These are phyloP conservation scores for Virgularia gustaviana DNA, from an alignment of 92 coral and sea anemone genomes.

Conservation along the genomic window DNA sequence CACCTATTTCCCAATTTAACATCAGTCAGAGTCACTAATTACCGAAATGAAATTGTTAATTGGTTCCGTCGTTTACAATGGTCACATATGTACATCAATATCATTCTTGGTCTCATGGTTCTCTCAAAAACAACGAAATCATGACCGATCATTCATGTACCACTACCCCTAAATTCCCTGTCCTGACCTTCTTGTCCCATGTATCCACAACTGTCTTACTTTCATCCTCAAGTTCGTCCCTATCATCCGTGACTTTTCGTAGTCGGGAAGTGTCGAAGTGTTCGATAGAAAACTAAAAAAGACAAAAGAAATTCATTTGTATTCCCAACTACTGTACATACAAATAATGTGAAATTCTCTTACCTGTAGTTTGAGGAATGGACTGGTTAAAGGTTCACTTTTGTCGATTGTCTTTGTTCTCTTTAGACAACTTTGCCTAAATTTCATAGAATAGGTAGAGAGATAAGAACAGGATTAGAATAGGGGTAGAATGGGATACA, in stretches of 20 bases:
- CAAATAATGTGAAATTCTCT: neutral
- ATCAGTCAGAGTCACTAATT: no score
- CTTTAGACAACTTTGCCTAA: constrained; percentile 74
- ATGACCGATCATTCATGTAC: neutral
- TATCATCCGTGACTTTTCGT: constrained; percentile 1
- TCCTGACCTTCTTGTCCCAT: neutral
- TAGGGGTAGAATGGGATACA: no score
- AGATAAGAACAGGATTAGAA: no score
- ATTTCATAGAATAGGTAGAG: no score
- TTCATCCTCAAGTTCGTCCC: neutral
- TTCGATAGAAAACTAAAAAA: constrained; percentile 30
- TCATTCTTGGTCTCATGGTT: no score
- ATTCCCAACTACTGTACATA: neutral
- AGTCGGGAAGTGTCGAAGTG: constrained; percentile 31
- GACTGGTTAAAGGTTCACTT: constrained; percentile 63
- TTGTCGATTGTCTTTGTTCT: constrained; percentile 76
- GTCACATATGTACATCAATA: no score
- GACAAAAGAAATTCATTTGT: neutral
- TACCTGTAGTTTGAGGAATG: constrained; percentile 28
- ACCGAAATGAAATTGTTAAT: no score
- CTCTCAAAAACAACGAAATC: neutral
- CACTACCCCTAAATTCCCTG: neutral
- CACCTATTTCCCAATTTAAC: no score
- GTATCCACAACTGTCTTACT: neutral
- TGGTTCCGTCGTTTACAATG: no score